These are phyloP conservation scores for Dasypus novemcinctus DNA, from an alignment of 2,113 vertebrate species.

Conservation along the genomic window DNA sequence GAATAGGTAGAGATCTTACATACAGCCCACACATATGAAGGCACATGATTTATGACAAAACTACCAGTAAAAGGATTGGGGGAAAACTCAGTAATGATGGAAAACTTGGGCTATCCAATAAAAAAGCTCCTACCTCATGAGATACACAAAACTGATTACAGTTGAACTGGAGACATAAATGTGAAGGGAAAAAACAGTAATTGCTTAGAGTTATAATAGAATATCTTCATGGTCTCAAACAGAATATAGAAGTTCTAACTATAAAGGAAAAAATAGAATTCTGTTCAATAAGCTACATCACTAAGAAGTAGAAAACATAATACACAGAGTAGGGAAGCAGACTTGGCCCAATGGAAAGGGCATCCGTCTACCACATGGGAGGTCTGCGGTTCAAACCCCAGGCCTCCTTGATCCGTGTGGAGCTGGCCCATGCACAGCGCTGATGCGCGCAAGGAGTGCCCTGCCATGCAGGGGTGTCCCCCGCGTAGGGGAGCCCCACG, in stretches of 20 bases:
- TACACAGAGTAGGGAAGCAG: neutral
- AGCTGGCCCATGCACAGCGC: too few species aligned
- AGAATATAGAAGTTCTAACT: neutral
- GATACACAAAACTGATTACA: neutral
- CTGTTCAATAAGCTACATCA: neutral
- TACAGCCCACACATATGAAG: neutral
- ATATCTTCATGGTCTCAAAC: neutral
- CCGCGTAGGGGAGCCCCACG: too few species aligned
- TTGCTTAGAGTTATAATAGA: neutral
- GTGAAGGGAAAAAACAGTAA: neutral
- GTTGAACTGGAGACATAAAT: neutral
- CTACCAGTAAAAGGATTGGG: neutral
- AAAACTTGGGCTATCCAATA: neutral
- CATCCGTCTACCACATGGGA: too few species aligned
- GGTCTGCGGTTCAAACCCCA: too few species aligned
- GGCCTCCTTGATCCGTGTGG: too few species aligned
- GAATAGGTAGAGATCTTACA: neutral
- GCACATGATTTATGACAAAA: neutral
- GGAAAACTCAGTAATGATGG: neutral
- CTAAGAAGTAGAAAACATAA: neutral
- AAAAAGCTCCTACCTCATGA: neutral
- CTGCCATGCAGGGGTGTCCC: too few species aligned
- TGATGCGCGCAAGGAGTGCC: too few species aligned
- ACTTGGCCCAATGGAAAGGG: too few species aligned
- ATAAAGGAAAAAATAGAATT: neutral